Evolutionary conservation across 2,888 invertebrate species (phyloP), one percentile per base, ranked within the genome.

Genomic region (Pyrrhia umbra): DNA sequence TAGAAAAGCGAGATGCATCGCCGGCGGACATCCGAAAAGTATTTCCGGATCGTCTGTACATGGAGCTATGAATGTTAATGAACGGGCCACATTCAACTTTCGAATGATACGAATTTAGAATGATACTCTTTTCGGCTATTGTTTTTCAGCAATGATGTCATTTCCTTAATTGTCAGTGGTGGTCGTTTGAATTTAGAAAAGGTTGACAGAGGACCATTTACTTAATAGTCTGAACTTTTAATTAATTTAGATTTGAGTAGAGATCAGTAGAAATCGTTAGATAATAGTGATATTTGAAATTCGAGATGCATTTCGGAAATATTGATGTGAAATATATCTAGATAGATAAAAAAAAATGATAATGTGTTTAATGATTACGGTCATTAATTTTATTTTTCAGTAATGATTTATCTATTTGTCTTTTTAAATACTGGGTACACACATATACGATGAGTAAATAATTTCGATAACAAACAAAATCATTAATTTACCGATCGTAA

Each of bases 1-100:
- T 78, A 78, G 77, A 80, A 80, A 81, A 80, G 75, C 77, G 81
- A 80, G 77, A 82, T 84, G 78, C 79, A 82, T 81, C 75, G 86
- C 86, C 86, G 85, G 84, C 89, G 90, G 91, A 91, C 82, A 85
- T 91, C 91, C 91, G 88, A 84, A 89, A 86, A 87, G 87, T 89
- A 90, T 90, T 86, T 90, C 90, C 89, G 86, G 85, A 60, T 75
- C 80, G 85, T 85, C 83, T 86, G 86, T 62, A 76, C 81, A 68
- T 75, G 63, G 75, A 83, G 76, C 81, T 75, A 81, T 75, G 82
- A 88, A 86, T 78, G 46, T 67, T 79, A 81, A 79, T 81, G 59
- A 75, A 63, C 57, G 54, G 54, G 27, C 42, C 27, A 64, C 54
- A 39, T 56, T 73, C 68, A 25, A 46, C 49, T 40, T 21, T 74